phyloP scores from a whole-genome alignment of 2,113 vertebrate genomes.

The Spea bombifrons region DNA sequence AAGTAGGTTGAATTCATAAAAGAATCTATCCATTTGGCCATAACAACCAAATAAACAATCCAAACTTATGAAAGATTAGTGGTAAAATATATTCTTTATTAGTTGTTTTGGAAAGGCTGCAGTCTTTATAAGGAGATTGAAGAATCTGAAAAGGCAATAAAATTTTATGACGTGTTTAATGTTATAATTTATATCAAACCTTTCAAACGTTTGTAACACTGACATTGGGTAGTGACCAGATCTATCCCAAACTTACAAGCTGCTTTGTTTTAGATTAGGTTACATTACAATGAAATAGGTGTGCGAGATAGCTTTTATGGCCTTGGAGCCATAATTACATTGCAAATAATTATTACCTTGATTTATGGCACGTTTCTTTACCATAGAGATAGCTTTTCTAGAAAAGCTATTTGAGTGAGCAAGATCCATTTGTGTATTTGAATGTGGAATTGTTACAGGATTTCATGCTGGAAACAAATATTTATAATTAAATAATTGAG shows the following conservation, averaged over 20 bases:
- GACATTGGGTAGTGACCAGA: constrained; percentile 67
- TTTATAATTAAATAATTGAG: no score
- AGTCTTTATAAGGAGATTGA: constrained; percentile 69
- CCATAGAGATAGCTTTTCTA: constrained; percentile 25
- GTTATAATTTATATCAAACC: constrained; percentile 78
- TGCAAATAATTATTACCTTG: constrained; percentile 63
- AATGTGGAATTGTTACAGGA: no score
- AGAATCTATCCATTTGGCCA: no score
- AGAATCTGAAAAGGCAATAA: constrained; percentile 73
- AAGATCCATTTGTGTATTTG: not conserved
- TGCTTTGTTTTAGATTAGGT: constrained; percentile 54
- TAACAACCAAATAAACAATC: not conserved
- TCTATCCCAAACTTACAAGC: constrained; percentile 51
- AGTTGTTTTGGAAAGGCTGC: constrained; percentile 5
- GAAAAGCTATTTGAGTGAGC: not conserved
- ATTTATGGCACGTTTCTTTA: constrained; percentile 23
- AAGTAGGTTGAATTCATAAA: no score
- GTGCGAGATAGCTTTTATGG: constrained; percentile 60
- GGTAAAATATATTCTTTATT: constrained; percentile 29
- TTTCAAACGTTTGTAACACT: constrained; percentile 65
- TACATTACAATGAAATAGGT: constrained; percentile 60
- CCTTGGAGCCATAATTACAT: constrained; percentile 59
- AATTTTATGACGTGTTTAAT: constrained; percentile 84
- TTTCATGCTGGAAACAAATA: no score
- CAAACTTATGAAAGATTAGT: constrained; percentile 11